Evolutionary conservation across 2,113 vertebrate genomes (phyloP).

Genomic region (Isichthys henryi): DNA sequence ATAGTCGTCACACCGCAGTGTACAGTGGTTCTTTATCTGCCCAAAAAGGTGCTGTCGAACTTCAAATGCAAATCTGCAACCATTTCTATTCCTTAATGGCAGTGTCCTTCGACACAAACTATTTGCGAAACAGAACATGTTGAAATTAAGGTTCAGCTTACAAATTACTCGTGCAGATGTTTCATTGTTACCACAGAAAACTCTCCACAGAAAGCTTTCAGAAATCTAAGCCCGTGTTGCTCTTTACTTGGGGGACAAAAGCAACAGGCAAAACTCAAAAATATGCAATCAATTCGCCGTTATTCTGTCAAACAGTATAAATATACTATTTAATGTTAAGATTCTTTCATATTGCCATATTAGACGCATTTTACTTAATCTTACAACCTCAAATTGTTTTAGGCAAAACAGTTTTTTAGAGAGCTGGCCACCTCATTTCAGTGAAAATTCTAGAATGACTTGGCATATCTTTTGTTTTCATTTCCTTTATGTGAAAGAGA

Average conservation of each 20-base stretch:
- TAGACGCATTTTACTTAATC: not conserved
- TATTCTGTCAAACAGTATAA: not conserved
- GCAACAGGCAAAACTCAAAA: not conserved
- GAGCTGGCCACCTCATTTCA: not conserved
- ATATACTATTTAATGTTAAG: not conserved
- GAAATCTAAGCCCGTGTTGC: not conserved
- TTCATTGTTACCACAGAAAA: not conserved
- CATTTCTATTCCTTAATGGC: conserved; percentile 5
- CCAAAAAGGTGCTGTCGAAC: not conserved
- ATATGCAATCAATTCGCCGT: not conserved
- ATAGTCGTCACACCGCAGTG: not conserved
- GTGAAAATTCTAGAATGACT: not conserved
- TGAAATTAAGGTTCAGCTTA: conserved; percentile 36
- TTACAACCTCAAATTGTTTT: not conserved
- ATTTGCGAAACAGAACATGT: conserved; percentile 41
- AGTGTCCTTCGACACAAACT: conserved; percentile 46
- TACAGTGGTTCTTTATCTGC: not conserved
- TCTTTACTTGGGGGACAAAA: not conserved
- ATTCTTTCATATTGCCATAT: not conserved
- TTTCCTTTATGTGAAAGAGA: not conserved
- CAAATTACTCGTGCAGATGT: not conserved
- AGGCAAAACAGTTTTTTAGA: not conserved
- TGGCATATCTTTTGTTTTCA: not conserved
- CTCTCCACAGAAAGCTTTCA: not conserved
- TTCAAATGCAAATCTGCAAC: not conserved